These are phyloP conservation scores for Pungitius pungitius DNA, from an alignment of 2,113 vertebrate genomes.

Conservation along the genomic window DNA sequence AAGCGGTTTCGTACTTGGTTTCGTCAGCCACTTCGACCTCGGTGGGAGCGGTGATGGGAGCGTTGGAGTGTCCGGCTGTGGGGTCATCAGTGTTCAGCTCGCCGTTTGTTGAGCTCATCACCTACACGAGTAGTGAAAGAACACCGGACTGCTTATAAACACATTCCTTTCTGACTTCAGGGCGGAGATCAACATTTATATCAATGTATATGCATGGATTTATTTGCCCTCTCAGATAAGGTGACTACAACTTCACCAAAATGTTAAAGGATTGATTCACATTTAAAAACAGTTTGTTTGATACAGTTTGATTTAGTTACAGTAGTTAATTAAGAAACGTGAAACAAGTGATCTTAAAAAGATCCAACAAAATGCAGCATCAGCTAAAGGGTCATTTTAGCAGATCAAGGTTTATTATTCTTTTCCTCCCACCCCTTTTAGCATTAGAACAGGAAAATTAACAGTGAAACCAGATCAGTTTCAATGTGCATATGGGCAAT, in stretches of 20 bases:
- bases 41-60: slow-evolving; percentile 94
- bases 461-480: slow-evolving; percentile 15
- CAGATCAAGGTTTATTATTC: neutral
- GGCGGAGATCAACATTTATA: slow-evolving; percentile 22
- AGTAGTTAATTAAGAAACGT: neutral
- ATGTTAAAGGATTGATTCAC: neutral
- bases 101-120: slow-evolving; percentile 96
- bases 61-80: slow-evolving; percentile 95
- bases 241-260: neutral
- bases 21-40: slow-evolving; percentile 97
- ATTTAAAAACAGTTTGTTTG: neutral
- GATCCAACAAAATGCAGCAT: neutral
- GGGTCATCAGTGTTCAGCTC: slow-evolving; percentile 97
- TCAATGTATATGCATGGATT: slow-evolving; percentile 3
- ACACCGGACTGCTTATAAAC: slow-evolving; percentile 28
- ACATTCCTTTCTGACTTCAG: slow-evolving; percentile 4
- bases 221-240: slow-evolving; percentile 10
- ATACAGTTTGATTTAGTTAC: neutral
- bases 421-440: neutral
- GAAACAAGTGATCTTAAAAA: neutral
- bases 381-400: neutral
- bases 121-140: slow-evolving; percentile 75
- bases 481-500: neutral
- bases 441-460: slow-evolving; percentile 5
- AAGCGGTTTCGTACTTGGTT: slow-evolving; percentile 87